Evolutionary conservation across 2,888 invertebrate genomes (phyloP).

Genomic region (Melieria omissa): DNA sequence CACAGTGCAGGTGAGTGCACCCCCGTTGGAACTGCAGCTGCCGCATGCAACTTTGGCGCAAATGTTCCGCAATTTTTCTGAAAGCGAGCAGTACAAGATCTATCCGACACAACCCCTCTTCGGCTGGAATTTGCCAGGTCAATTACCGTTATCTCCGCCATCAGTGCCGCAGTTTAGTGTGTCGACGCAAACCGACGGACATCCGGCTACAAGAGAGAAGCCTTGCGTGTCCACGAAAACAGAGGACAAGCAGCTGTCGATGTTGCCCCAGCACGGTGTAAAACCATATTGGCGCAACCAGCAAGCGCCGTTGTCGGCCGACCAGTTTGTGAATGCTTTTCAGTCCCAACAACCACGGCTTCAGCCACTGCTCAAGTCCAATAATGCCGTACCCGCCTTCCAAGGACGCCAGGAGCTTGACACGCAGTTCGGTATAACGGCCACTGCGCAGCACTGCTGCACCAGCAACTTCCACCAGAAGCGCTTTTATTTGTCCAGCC

Average conservation of each 20-base stretch:
- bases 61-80: constrained; percentile 45
- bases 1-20: constrained; percentile 51
- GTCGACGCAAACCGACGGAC: not conserved
- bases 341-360: constrained; percentile 18
- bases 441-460: constrained; percentile 60
- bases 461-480: constrained; percentile 64
- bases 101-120: constrained; percentile 39
- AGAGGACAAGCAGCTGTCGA: not conserved
- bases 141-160: constrained; percentile 23
- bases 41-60: constrained; percentile 42
- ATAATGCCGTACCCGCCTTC: too few species aligned
- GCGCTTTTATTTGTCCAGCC: constrained; percentile 70
- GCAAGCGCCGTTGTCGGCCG: constrained; percentile 15
- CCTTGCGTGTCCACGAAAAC: constrained; percentile 2
- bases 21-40: constrained; percentile 43
- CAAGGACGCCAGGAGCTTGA: not conserved
- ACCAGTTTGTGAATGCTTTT: constrained; percentile 42
- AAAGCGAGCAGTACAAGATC: constrained; percentile 40
- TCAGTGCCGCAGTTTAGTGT: constrained; percentile 19
- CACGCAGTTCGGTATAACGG: not conserved
- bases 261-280: not conserved
- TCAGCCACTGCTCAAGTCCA: constrained; percentile 18
- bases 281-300: not conserved
- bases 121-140: constrained; percentile 38
- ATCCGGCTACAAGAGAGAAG: not conserved